Conservation (phyloP, 2,113 vertebrate species). For the Paraplagusia blochii region DNA sequence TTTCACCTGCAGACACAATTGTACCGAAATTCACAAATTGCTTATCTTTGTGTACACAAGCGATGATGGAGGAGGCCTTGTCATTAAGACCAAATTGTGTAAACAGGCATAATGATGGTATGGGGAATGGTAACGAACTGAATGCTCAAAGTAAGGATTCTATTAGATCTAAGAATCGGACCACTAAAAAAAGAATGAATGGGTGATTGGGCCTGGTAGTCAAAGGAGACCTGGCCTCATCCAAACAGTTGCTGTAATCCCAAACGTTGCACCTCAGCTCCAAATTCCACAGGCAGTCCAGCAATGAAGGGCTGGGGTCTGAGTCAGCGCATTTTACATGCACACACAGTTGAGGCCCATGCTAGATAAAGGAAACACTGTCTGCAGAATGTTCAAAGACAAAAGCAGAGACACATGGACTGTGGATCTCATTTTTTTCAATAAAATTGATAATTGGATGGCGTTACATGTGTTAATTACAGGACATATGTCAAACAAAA, state of each 20-base stretch:
- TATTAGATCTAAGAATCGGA: conserved; percentile 8
- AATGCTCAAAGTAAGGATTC: conserved; percentile 18
- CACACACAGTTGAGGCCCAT: conserved; percentile 47
- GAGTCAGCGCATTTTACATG: conserved; percentile 71
- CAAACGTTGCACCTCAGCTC: conserved; percentile 67
- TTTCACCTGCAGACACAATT: not conserved
- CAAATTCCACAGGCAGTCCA: conserved; percentile 68
- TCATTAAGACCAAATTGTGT: not conserved
- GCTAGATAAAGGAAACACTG: conserved; percentile 39
- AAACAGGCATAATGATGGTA: not conserved
- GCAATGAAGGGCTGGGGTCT: conserved; percentile 57
- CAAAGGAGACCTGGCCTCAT: conserved; percentile 58
- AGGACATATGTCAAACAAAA: no score
- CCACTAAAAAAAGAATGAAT: conserved; percentile 2
- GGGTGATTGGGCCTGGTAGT: conserved; percentile 25
- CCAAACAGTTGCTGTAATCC: conserved; percentile 67
- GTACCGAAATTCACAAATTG: not conserved
- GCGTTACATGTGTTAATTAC: no score
- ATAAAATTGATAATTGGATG: not conserved
- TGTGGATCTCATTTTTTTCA: not conserved
- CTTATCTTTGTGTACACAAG: no score
- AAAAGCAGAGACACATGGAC: not conserved
- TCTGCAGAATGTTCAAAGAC: conserved; percentile 40
- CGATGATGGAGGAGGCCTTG: no score
- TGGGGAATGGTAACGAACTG: not conserved